Evolutionary conservation across 2,797 vertebrate species (phyloP).

Genomic region (Enteromius unitaeniatus): DNA sequence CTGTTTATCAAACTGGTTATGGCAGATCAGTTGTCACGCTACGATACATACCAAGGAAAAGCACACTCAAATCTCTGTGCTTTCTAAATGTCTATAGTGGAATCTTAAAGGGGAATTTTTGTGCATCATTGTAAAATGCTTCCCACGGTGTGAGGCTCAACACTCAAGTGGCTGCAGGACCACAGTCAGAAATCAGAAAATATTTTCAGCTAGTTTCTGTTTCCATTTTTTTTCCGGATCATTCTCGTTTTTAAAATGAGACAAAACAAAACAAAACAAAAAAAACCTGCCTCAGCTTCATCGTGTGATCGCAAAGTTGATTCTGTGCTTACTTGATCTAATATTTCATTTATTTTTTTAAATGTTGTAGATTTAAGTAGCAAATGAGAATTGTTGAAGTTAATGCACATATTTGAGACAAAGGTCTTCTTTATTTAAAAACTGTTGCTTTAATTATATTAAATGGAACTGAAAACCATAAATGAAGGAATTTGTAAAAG

Average conservation of each 20-base stretch:
- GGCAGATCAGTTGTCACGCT: background rate
- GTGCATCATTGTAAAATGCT: background rate
- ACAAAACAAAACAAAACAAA: too few species aligned
- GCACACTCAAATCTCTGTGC: background rate
- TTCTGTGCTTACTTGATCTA: too few species aligned
- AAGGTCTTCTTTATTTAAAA: too few species aligned
- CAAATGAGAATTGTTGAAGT: too few species aligned
- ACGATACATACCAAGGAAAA: background rate
- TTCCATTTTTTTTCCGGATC: background rate
- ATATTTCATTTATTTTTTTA: too few species aligned
- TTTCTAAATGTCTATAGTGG: background rate
- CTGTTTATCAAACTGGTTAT: slow-evolving; percentile 18
- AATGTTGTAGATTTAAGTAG: too few species aligned
- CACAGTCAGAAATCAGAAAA: background rate
- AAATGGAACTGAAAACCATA: too few species aligned
- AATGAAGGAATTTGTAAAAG: too few species aligned
- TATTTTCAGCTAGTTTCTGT: background rate
- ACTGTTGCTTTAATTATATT: too few species aligned
- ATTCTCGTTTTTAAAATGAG: background rate
- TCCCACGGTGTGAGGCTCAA: background rate
- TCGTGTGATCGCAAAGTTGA: too few species aligned
- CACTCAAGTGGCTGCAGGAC: background rate
- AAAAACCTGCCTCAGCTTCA: too few species aligned
- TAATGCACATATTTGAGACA: too few species aligned
- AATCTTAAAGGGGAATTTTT: background rate